Evolutionary conservation across 2,797 vertebrate species (phyloP).

Genomic region (Rhincodon typus): DNA sequence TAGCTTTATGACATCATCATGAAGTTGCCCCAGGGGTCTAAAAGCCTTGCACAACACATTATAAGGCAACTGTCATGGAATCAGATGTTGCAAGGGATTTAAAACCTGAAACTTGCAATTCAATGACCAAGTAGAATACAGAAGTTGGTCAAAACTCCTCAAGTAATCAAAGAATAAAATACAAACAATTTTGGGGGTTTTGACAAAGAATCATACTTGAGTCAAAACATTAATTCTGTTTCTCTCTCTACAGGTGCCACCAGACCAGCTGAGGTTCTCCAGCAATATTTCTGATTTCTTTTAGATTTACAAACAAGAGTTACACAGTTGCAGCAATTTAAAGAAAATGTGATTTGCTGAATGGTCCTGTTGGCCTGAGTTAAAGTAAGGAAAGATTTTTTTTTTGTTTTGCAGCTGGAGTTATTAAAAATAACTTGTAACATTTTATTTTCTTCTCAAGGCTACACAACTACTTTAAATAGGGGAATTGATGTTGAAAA

Average conservation of each 20-base stretch:
- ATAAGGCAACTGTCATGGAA: neutral
- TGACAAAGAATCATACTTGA: no score
- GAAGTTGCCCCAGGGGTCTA: no score
- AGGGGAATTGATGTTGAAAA: neutral
- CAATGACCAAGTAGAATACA: neutral
- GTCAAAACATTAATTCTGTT: no score
- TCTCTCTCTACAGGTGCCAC: no score
- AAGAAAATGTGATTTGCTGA: neutral
- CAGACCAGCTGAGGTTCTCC: no score
- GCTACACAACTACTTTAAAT: constrained; percentile 3
- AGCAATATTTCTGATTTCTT: no score
- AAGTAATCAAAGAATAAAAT: neutral
- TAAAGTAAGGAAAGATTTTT: neutral
- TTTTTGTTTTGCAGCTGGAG: neutral
- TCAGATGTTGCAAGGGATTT: neutral
- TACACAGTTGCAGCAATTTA: no score
- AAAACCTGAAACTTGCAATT: neutral
- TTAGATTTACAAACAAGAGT: no score
- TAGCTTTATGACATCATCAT: no score
- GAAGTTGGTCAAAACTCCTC: neutral
- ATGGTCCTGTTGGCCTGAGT: neutral
- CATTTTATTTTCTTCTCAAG: neutral
- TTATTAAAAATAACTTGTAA: constrained; percentile 19
- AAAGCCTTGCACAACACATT: no score
- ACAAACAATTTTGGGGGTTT: neutral